Conservation (phyloP, 2,113 vertebrate species). For the Agelaius phoeniceus region DNA sequence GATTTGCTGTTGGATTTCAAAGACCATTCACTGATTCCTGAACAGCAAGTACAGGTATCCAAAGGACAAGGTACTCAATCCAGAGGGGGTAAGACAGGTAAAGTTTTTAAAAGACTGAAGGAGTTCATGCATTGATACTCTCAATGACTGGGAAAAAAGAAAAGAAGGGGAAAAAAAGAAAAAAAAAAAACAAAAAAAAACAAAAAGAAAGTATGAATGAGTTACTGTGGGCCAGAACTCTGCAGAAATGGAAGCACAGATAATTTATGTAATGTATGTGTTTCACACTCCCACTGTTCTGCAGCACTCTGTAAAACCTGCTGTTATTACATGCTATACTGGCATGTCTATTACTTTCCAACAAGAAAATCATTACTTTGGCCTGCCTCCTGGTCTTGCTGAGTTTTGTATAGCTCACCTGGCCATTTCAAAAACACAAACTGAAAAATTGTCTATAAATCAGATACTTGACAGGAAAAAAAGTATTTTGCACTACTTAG, state of each 20-base stretch:
- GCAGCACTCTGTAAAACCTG: constrained; percentile 3
- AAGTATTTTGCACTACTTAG: not conserved
- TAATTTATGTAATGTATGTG: not conserved
- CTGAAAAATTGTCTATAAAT: constrained; percentile 16
- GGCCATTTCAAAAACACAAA: constrained; percentile 13
- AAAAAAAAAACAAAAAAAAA: too few relatives aligned
- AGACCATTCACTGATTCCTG: not conserved
- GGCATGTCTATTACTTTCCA: constrained; percentile 35
- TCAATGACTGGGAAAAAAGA: not conserved
- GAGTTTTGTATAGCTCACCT: constrained; percentile 17
- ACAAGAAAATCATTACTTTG: constrained; percentile 44
- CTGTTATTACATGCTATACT: constrained; percentile 20
- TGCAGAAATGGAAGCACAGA: not conserved
- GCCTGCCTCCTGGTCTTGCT: constrained; percentile 10
- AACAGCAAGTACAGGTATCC: not conserved
- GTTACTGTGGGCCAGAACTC: not conserved
- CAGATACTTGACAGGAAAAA: not conserved
- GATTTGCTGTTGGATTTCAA: not conserved
- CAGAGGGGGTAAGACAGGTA: not conserved
- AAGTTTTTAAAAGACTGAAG: not conserved
- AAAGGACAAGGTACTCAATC: not conserved
- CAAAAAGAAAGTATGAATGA: not conserved
- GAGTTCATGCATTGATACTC: not conserved
- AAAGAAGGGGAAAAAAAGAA: not conserved
- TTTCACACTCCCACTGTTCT: not conserved